These are phyloP conservation scores for Junonia oenone DNA, from an alignment of 2,888 invertebrate genomes.

Conservation along the genomic window DNA sequence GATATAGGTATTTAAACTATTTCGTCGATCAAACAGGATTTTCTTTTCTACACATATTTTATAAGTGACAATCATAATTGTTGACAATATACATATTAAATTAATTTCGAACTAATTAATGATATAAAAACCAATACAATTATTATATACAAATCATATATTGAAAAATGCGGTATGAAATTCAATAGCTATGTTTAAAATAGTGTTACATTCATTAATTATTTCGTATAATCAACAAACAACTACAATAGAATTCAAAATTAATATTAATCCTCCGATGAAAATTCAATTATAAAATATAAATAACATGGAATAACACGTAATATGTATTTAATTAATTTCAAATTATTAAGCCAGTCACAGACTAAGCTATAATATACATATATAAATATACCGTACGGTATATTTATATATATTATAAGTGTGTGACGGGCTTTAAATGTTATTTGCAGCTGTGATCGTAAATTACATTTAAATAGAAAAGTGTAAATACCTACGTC, in stretches of 20 bases:
- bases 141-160: background rate
- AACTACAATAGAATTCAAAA: background rate
- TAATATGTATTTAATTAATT: background rate
- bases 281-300: background rate
- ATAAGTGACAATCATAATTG: no score
- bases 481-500: background rate
- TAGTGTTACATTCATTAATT: background rate
- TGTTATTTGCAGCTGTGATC: background rate
- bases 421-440: no score
- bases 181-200: background rate
- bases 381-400: no score
- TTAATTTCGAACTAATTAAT: no score
- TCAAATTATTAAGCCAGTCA: background rate
- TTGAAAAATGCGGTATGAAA: background rate
- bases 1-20: no score
- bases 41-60: no score
- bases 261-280: background rate
- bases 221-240: background rate
- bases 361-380: no score
- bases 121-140: background rate
- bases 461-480: background rate
- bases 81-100: no score
- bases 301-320: background rate
- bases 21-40: no score
- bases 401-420: no score